phyloP scores from a whole-genome alignment of 2,888 invertebrate species.

The Drosophila bunnanda region DNA sequence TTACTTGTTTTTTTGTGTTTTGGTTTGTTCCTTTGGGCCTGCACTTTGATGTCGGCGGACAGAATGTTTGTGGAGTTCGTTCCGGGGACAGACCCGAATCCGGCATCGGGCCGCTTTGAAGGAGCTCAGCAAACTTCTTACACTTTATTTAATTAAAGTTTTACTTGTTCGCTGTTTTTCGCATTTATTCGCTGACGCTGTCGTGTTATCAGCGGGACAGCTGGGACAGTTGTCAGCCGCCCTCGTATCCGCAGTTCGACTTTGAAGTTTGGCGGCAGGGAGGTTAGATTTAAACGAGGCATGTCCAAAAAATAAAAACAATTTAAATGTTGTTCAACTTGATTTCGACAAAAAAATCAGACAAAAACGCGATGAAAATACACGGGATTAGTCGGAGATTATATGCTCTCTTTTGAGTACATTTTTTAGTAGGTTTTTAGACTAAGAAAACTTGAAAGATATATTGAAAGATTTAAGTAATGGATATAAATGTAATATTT shows the following conservation, averaged over 20 bases:
- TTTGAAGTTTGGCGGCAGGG: slow-evolving; percentile 66
- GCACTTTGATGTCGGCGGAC: slow-evolving; percentile 35
- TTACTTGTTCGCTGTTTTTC: slow-evolving; percentile 52
- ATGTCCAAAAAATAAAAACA: slow-evolving; percentile 46
- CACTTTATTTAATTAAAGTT: slow-evolving; percentile 79
- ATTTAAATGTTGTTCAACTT: slow-evolving; percentile 46
- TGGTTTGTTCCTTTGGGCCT: slow-evolving; percentile 17
- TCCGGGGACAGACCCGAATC: slow-evolving; percentile 11
- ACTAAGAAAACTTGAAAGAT: background rate
- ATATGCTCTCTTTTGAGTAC: slow-evolving; percentile 12
- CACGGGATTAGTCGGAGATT: background rate
- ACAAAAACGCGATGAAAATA: background rate
- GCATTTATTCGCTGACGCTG: slow-evolving; percentile 53
- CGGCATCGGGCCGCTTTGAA: slow-evolving; percentile 52
- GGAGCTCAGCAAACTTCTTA: slow-evolving; percentile 71
- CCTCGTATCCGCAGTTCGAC: slow-evolving; percentile 61
- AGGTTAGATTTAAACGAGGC: slow-evolving; percentile 39
- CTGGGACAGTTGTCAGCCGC: slow-evolving; percentile 72
- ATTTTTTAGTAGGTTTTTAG: background rate
- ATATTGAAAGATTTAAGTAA: background rate
- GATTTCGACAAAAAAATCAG: slow-evolving; percentile 11
- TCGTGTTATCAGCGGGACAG: slow-evolving; percentile 71
- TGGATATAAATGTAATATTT: too few relatives aligned
- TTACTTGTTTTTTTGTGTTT: background rate
- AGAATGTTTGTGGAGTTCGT: slow-evolving; percentile 17